Conservation (phyloP, 2,888 invertebrate genomes). For the Eupeodes latifasciatus region DNA sequence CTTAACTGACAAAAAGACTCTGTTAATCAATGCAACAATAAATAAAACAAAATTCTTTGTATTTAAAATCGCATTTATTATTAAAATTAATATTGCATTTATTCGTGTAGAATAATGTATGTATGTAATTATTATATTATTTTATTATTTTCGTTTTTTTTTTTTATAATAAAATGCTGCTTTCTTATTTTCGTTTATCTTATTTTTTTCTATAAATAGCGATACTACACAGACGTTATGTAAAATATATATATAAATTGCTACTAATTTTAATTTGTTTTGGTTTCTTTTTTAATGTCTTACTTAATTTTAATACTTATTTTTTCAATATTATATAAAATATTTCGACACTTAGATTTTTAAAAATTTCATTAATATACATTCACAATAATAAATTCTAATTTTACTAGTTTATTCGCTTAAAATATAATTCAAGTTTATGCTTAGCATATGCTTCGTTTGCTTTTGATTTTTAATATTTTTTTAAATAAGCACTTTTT, state of each 20-base stretch:
- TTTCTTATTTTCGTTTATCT: conserved; percentile 56
- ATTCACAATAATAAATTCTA: not conserved
- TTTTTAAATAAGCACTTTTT: conserved; percentile 38
- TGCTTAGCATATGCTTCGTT: conserved; percentile 33
- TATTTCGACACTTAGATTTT: conserved; percentile 65
- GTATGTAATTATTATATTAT: conserved; percentile 30
- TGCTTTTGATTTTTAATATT: not conserved
- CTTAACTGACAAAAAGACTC: too few relatives aligned
- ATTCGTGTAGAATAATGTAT: conserved; percentile 55
- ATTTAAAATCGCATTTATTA: conserved; percentile 72
- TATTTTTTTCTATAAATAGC: conserved; percentile 11
- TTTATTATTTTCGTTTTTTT: conserved; percentile 14
- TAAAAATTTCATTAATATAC: conserved; percentile 13
- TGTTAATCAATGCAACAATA: not conserved
- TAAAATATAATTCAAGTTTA: conserved; percentile 22
- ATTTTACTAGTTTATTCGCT: conserved; percentile 8
- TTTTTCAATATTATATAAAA: conserved; percentile 56
- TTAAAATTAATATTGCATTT: conserved; percentile 72
- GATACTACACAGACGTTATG: conserved; percentile 47
- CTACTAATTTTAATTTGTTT: conserved; percentile 40
- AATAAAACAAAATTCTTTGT: conserved; percentile 58
- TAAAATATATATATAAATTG: conserved; percentile 72
- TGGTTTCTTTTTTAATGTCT: not conserved
- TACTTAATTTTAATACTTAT: conserved; percentile 37
- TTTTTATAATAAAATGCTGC: conserved; percentile 61